Evolutionary conservation across 2,888 invertebrate species (phyloP).

Genomic region (Drosophila emarginata): DNA sequence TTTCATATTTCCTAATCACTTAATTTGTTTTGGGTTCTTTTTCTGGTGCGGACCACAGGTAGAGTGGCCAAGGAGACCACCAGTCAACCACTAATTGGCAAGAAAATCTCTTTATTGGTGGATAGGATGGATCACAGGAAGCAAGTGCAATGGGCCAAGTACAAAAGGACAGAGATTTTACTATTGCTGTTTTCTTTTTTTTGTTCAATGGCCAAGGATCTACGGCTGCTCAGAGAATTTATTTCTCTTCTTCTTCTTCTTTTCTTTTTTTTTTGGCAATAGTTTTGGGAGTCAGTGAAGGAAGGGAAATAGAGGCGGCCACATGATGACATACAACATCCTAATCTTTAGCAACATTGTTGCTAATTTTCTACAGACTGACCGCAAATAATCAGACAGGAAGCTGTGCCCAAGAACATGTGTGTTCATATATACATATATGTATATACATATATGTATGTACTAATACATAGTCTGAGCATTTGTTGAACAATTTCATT

Average conservation of each 20-base stretch:
- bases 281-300: constrained; percentile 4
- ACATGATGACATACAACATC: constrained; percentile 42
- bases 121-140: constrained; percentile 59
- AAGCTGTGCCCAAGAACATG: constrained; percentile 40
- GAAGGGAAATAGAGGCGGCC: constrained; percentile 10
- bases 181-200: constrained; percentile 17
- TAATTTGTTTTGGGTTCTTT: constrained; percentile 67
- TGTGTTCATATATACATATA: constrained; percentile 1
- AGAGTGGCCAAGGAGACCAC: constrained; percentile 41
- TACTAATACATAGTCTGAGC: constrained; percentile 20
- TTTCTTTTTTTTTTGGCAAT: constrained; percentile 16
- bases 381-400: constrained; percentile 74
- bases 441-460: background rate
- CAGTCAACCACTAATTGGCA: constrained; percentile 62
- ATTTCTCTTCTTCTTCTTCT: background rate
- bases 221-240: constrained; percentile 52
- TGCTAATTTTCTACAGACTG: constrained; percentile 62
- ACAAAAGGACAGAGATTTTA: constrained; percentile 44
- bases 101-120: constrained; percentile 68
- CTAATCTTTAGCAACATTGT: constrained; percentile 62
- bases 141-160: constrained; percentile 41
- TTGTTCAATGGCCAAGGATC: constrained; percentile 62
- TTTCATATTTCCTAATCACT: constrained; percentile 65
- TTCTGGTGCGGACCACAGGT: constrained; percentile 46
- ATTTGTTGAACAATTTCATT: constrained; percentile 61